Conservation (phyloP, 2,888 invertebrate species). For the Apantesis nais region DNA sequence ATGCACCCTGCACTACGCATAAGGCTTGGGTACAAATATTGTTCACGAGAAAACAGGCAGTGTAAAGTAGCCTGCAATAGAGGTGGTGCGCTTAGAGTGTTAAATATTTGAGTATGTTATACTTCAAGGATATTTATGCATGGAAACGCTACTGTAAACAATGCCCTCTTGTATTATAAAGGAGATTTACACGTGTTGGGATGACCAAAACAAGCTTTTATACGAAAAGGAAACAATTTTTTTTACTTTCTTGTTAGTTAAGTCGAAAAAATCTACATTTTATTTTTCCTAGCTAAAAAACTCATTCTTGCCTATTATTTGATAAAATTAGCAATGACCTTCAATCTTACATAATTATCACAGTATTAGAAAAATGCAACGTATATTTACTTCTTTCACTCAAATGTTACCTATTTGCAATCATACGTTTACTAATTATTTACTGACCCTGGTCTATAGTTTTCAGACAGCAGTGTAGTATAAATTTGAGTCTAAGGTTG, state of each 20-base stretch:
- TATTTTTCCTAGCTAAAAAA: no score
- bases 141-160: conserved; percentile 33
- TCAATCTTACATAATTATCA: no score
- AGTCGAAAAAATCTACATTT: background rate
- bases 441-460: no score
- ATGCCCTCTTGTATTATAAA: conserved; percentile 41
- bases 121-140: conserved; percentile 47
- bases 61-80: conserved; percentile 63
- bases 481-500: no score
- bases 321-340: no score
- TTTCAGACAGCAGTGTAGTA: no score
- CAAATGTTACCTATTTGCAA: no score
- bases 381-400: no score
- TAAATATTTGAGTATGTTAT: conserved; percentile 64
- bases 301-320: no score
- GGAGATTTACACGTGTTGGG: conserved; percentile 20
- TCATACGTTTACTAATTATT: no score
- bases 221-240: background rate
- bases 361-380: no score
- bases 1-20: conserved; percentile 65
- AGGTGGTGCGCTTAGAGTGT: conserved; percentile 55
- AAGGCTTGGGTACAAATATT: conserved; percentile 73
- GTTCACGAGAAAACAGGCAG: conserved; percentile 70
- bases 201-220: conserved; percentile 20
- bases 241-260: background rate